Evolutionary conservation across 2,888 invertebrate species (phyloP), one percentile per base, ranked within the genome.

Genomic region (Fragum whitleyi): DNA sequence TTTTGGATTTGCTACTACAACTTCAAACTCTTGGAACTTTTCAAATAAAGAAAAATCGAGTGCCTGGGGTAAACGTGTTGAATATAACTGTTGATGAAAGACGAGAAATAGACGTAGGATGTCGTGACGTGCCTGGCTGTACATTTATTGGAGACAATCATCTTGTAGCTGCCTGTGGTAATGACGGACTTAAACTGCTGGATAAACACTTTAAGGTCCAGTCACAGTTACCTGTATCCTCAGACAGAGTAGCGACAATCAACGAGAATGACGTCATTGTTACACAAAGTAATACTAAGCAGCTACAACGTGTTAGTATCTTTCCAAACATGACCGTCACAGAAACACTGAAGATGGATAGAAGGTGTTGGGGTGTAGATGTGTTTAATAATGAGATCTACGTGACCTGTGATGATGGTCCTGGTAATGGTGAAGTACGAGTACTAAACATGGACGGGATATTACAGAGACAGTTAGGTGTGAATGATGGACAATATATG

Each of bases 51-150:
- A 47, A 14, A 9, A 19, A 5, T 14, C n/a, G 7, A 2, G 5
- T 16, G 14, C 3, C 57, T 57, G n/a, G n/a, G n/a, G n/a, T n/a
- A n/a, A n/a, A n/a, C n/a, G 3, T 57, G 26, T 23, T 57, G 26
- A 57, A 57, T 26, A 57, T 57, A 14, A 26, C 9, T 6, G 11
- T 23, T 26, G 7, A 7, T n/a, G 23, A 57, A 23, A 57, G 23
- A 57, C 57, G 26, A 57, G 23, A 57, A 23, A 5, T 57, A 57
- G 57, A 57, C n/a, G 57, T 57, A 26, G 57, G 57, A 26, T 57
- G 19, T 19, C 21, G n/a, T n/a, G 3, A 26, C 14, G 57, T 57
- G 21, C 7, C 2, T 2, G 57, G 14, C 26, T 57, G 57, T 26
- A 26, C 57, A 23, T 57, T 57, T 26, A 23, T 57, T 3, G 26